Percentiles rank a stretch among this genome's conserved stretches.
Conservation (phyloP, 2,113 vertebrate species). For the Salminus brasiliensis region DNA sequence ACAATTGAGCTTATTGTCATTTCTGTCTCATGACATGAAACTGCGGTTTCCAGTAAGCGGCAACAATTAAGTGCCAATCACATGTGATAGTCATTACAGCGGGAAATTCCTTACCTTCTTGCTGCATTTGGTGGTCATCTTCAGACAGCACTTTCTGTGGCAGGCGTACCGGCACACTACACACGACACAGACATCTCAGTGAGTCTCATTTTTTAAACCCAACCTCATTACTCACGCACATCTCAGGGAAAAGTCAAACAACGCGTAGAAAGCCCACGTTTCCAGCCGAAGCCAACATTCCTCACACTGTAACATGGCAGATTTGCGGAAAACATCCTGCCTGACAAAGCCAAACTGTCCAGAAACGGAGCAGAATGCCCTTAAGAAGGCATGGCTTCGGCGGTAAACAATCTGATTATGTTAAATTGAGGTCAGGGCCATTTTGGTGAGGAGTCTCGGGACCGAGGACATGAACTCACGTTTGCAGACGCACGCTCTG, state of each 20-base stretch:
- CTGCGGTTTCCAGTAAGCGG: background rate
- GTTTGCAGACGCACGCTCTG: slow-evolving; percentile 94
- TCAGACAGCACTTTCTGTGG: slow-evolving; percentile 97
- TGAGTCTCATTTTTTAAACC: slow-evolving; percentile 61
- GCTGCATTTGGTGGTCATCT: slow-evolving; percentile 89
- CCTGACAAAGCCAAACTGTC: slow-evolving; percentile 50
- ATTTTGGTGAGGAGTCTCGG: slow-evolving; percentile 4
- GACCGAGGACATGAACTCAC: slow-evolving; percentile 77
- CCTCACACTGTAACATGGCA: slow-evolving; percentile 25
- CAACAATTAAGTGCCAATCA: background rate
- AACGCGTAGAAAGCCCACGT: slow-evolving; percentile 12
- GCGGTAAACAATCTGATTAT: slow-evolving; percentile 76
- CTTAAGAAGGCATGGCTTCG: slow-evolving; percentile 67
- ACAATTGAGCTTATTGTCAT: background rate
- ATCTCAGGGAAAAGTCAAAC: background rate
- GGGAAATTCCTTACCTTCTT: slow-evolving; percentile 86
- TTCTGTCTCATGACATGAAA: background rate
- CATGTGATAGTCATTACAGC: slow-evolving; percentile 1
- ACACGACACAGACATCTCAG: slow-evolving; percentile 68
- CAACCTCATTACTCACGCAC: background rate
- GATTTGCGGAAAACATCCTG: slow-evolving; percentile 62
- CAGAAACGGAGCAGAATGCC: background rate
- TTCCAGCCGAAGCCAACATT: slow-evolving; percentile 40
- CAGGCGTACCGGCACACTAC: slow-evolving; percentile 97
- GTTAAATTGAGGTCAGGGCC: slow-evolving; percentile 51